Base-by-base conservation (phyloP, 2,888 invertebrate genomes). In the Pollenia labialis region DNA sequence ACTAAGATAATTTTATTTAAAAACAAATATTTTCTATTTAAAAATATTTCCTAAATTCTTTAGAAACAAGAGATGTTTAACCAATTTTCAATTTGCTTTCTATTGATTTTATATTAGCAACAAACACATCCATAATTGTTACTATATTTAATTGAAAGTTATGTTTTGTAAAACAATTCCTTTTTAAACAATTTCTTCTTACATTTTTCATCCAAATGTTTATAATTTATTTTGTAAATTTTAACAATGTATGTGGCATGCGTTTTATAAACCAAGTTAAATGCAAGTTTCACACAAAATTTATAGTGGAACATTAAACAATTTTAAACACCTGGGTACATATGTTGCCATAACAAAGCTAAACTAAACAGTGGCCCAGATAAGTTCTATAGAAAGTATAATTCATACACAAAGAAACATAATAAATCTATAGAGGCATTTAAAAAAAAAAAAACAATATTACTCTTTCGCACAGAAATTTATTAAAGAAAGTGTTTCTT, bases 251-350 rank as follows among this genome's bases (percentile, higher is more conserved):
- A 23, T 68, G 52, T 81, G 50, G 58, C 58, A 68, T 44, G 74
- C 32, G 69, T 60, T 82, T 76, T 32, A 75, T 60, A 82, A 52
- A 46, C 52, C 16, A 44, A 58, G 54, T 46, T 68, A 46, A 64
- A 54, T 32, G 23, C 16, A 76, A 82, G 44, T 58, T 82, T 69
- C 54, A 32, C n/a, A 52, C 16, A 82, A 58, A 60, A 75, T 74
- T 74, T 66, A 82, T 76, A 23, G 40, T 18, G 58, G 32, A 69
- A 82, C 52, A 75, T 82, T 75, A 62, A 82, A 54, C 75, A 82
- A 77, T 85, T 85, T 82, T 16, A 82, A 69, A 82, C 85, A 85
- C 82, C 85, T 85, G 85, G 50, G 62, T 18, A 48, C 44, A 66
- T 50, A 42, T 14, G 18, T 68, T 74, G 71, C 16, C 32, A 44